These are phyloP conservation scores for Pristionchus maxplancki DNA, from an alignment of 2,888 invertebrate species.

Conservation along the genomic window DNA sequence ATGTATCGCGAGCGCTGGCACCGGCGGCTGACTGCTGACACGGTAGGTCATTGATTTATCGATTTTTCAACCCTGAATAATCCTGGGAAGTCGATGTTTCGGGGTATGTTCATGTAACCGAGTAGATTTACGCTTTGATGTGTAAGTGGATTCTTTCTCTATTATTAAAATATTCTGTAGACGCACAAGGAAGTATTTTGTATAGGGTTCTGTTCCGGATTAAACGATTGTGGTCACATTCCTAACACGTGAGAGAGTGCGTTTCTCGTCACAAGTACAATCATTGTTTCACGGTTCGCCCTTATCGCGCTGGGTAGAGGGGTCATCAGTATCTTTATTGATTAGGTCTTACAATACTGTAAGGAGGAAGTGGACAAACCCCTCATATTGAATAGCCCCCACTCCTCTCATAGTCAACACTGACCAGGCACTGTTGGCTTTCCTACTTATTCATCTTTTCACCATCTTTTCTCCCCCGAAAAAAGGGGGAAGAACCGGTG, in stretches of 20 bases:
- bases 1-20: conserved; percentile 61
- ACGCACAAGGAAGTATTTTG: too few species aligned
- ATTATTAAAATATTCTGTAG: too few species aligned
- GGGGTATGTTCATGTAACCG: background rate
- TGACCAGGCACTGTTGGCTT: conserved; percentile 1
- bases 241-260: too few species aligned
- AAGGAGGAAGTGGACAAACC: conserved; percentile 36
- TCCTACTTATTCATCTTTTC: background rate
- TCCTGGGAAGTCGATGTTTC: background rate
- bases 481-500: background rate
- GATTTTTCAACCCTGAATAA: background rate
- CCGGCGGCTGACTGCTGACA: conserved; percentile 58
- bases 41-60: conserved; percentile 54
- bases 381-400: background rate
- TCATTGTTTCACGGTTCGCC: too few species aligned
- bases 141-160: too few species aligned
- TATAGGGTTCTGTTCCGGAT: too few species aligned
- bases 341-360: too few species aligned
- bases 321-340: too few species aligned
- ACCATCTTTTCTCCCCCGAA: background rate
- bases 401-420: background rate
- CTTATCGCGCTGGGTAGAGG: too few species aligned
- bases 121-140: too few species aligned
- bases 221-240: background rate
- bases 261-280: too few species aligned